phyloP scores from a whole-genome alignment of 2,797 vertebrate species.

The Microchirus variegatus region DNA sequence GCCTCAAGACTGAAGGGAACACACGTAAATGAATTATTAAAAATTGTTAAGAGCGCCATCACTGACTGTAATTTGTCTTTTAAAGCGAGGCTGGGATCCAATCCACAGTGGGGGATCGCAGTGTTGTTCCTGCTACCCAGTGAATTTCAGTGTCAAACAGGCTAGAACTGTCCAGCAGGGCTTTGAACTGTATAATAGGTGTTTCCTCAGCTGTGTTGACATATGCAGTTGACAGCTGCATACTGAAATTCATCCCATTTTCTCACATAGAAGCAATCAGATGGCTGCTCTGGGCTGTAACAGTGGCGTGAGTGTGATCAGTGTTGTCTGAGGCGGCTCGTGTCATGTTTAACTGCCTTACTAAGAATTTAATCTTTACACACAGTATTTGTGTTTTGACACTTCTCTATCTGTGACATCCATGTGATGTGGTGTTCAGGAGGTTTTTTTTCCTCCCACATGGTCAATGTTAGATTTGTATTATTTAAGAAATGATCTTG shows the following conservation, averaged over 20 bases:
- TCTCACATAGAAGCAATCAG: neutral
- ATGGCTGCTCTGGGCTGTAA: neutral
- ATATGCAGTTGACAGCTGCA: neutral
- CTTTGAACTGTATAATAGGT: neutral
- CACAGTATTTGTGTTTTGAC: too few species aligned
- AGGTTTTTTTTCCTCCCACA: too few species aligned
- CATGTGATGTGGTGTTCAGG: too few species aligned
- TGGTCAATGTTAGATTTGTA: too few species aligned
- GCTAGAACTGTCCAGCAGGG: neutral
- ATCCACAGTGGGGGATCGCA: neutral
- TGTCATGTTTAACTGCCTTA: too few species aligned
- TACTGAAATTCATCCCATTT: neutral
- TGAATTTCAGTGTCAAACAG: neutral
- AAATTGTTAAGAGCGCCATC: neutral
- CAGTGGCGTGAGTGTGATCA: neutral
- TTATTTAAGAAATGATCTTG: neutral
- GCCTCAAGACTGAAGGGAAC: neutral
- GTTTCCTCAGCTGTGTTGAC: constrained; percentile 3
- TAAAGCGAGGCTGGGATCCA: neutral
- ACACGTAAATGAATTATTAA: neutral
- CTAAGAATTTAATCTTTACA: too few species aligned
- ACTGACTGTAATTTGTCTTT: neutral
- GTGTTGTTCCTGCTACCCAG: neutral
- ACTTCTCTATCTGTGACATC: too few species aligned
- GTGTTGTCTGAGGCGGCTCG: neutral